phyloP scores from a whole-genome alignment of 2,888 invertebrate species.

The Orchesella flavescens region DNA sequence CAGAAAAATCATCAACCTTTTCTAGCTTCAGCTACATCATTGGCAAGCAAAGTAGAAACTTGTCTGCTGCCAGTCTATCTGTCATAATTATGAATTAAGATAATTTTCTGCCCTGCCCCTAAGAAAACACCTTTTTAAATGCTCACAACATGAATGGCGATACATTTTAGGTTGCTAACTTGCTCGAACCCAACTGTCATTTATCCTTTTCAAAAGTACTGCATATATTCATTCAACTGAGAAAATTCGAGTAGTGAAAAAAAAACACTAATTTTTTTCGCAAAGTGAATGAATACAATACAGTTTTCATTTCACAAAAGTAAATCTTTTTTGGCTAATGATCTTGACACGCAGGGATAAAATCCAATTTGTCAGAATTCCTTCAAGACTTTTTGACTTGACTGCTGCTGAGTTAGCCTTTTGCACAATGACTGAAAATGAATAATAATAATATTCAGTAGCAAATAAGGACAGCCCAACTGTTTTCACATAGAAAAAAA shows the following conservation, averaged over 20 bases:
- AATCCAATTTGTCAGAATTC: conserved; percentile 34
- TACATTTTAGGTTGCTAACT: neutral
- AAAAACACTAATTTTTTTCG: neutral
- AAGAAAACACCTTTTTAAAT: conserved; percentile 6
- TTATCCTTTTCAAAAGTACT: conserved; percentile 13
- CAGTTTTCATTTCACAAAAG: conserved; percentile 4
- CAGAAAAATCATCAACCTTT: neutral
- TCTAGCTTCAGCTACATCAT: neutral
- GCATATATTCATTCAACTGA: neutral
- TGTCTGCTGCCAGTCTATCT: conserved; percentile 36
- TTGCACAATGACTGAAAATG: neutral
- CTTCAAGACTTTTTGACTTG: neutral
- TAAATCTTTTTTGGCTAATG: conserved; percentile 39
- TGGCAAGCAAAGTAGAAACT: conserved; percentile 22
- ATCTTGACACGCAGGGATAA: conserved; percentile 43
- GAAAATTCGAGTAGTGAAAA: neutral
- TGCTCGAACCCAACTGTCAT: neutral
- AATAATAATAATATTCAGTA: neutral
- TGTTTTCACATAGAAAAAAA: neutral
- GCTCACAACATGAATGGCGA: conserved; percentile 1
- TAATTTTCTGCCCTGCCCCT: conserved; percentile 34
- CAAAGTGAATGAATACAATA: neutral
- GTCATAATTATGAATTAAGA: conserved; percentile 52
- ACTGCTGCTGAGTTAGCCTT: too few relatives aligned
- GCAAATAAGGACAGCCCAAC: neutral